Evolutionary conservation across 1,140 invertebrate species (phyloP).

Genomic region (Goniozus legneri): DNA sequence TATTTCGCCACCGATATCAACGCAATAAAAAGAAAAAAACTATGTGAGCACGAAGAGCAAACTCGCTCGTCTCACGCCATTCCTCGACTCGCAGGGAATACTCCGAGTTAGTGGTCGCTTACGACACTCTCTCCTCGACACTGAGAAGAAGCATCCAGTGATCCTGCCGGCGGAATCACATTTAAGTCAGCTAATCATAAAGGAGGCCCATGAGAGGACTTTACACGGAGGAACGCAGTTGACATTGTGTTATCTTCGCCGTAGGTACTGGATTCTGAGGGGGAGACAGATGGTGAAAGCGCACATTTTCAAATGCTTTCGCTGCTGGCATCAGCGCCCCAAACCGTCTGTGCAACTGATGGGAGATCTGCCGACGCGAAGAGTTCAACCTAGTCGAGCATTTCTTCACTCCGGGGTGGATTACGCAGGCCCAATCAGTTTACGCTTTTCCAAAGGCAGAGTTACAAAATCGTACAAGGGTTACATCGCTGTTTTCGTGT

Average conservation of each 20-base stretch:
- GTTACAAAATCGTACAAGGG: constrained; percentile 18
- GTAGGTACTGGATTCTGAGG: not conserved
- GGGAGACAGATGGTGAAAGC: not conserved
- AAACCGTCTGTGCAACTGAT: not conserved
- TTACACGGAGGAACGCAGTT: not conserved
- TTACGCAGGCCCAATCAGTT: constrained; percentile 19
- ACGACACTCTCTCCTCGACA: not conserved
- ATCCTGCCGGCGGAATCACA: not conserved
- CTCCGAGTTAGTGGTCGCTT: too few relatives aligned
- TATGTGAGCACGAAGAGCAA: too few relatives aligned
- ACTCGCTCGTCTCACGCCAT: too few relatives aligned
- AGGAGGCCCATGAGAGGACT: not conserved
- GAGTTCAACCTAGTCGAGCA: not conserved
- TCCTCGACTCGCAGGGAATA: not conserved
- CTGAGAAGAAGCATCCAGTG: not conserved
- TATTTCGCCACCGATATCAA: too few relatives aligned
- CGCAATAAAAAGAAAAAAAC: too few relatives aligned
- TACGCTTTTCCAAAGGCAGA: constrained; percentile 22
- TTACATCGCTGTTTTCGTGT: constrained; percentile 31
- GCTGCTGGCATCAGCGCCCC: not conserved
- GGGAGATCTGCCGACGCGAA: not conserved
- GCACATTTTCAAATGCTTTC: not conserved
- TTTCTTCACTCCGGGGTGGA: not conserved
- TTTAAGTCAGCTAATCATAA: not conserved
- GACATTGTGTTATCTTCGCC: not conserved